Base-by-base conservation (phyloP, 1,140 invertebrate species). In the Drosophila teissieri region DNA sequence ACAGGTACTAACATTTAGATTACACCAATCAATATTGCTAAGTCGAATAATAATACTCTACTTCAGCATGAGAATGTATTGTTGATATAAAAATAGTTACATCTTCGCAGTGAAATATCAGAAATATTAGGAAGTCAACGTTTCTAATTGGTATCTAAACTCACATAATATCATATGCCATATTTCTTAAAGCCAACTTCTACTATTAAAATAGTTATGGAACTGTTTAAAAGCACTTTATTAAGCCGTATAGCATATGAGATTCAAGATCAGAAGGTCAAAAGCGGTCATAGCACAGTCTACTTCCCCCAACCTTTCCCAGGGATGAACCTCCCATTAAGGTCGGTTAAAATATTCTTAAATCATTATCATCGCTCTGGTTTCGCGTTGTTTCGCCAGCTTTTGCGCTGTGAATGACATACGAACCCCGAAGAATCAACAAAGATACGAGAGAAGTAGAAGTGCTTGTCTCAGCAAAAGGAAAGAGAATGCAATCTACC, bases 401-500 rank as follows among this genome's bases (percentile, higher is more conserved):
- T 17, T 15, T 15, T 39, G 31, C 62, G 60, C 56, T 57, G 40
- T 57, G 79, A 80, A 73, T 80, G 78, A 75, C 78, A 86, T 53
- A 70, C 73, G 82, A 85, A 56, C 73, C 73, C 77, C 45, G 64
- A 76, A 86, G 74, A 61, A 34, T 31, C 63, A 40, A 42, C 60
- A 56, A 56, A 70, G 58, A 74, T 60, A 51, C 58, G 34, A 64
- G 48, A 80, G 68, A 85, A 77, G 42, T 82, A 80, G 68, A 85
- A 77, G 42, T 82, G 83, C 75, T 45, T 36, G 49, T 52, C 80
- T 75, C 69, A 82, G 74, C 78, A 82, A n/a, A 1, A 24, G n/a
- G 37, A 45, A 57, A 37, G 61, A 58, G 54, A 48, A 73, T 40
- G 84, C 84, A 89, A 88, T 89, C 83, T 77, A 83, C 67, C 84